These are phyloP conservation scores for Doris montereyensis DNA, from an alignment of 2,888 invertebrate genomes.

Conservation along the genomic window DNA sequence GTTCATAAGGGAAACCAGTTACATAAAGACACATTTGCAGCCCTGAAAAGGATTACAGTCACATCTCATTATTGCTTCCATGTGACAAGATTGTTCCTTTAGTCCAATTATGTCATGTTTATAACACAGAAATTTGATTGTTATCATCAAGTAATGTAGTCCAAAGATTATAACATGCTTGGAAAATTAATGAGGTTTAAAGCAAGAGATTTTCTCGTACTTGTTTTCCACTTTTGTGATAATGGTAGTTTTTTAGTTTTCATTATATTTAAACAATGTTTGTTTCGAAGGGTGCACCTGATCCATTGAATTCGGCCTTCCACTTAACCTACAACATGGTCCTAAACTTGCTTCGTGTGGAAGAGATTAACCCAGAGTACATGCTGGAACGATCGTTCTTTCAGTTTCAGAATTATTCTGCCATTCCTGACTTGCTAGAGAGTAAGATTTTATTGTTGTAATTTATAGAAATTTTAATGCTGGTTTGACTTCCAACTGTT, in stretches of 20 bases:
- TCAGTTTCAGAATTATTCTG: slow-evolving; percentile 98
- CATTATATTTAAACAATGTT: no score
- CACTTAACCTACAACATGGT: slow-evolving; percentile 99
- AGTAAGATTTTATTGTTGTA: slow-evolving; percentile 63
- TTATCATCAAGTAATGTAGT: no score
- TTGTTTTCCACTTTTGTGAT: neutral
- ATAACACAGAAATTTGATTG: no score
- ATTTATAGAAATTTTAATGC: no score
- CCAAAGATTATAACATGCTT: no score
- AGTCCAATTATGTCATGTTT: no score
- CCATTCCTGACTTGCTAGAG: slow-evolving; percentile 90
- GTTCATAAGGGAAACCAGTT: no score
- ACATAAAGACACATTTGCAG: no score
- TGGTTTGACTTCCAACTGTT: no score
- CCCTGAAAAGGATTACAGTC: no score
- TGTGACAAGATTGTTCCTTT: no score
- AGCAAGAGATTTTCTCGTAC: neutral
- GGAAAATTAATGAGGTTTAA: neutral
- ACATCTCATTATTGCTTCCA: no score
- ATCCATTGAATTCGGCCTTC: slow-evolving; percentile 98
- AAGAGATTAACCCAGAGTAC: slow-evolving; percentile 99
- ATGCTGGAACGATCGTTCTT: slow-evolving; percentile 98
- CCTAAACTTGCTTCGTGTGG: slow-evolving; percentile 93
- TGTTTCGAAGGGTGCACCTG: slow-evolving; percentile 89
- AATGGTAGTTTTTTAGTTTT: neutral